phyloP scores from a whole-genome alignment of 2,113 vertebrate genomes.

The Odobenus rosmarus region DNA sequence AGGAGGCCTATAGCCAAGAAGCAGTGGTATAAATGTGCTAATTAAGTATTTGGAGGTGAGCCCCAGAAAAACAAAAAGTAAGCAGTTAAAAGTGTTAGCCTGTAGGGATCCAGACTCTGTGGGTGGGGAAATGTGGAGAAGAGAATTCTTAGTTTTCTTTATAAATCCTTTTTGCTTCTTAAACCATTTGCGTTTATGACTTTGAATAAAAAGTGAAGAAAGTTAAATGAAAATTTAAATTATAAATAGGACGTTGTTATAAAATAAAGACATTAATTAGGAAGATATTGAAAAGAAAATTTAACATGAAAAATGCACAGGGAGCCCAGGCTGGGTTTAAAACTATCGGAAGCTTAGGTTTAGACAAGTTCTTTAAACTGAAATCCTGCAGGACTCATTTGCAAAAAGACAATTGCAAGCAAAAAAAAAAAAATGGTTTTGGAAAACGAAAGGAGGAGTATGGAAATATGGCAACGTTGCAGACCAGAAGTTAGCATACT shows the following conservation, averaged over 20 bases:
- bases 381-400: slow-evolving; percentile 34
- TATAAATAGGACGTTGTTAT: slow-evolving; percentile 16
- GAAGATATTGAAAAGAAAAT: slow-evolving; percentile 3
- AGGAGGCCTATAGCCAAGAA: not conserved
- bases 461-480: not conserved
- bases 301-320: not conserved
- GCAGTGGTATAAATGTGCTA: slow-evolving; percentile 39
- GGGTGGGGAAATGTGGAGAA: not conserved
- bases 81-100: slow-evolving; percentile 39
- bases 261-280: slow-evolving; percentile 57
- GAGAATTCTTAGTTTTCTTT: slow-evolving; percentile 49
- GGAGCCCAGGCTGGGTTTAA: not conserved
- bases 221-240: slow-evolving; percentile 53
- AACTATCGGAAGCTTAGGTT: not conserved
- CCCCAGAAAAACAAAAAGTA: slow-evolving; percentile 18
- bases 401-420: not conserved
- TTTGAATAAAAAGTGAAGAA: slow-evolving; percentile 38
- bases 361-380: slow-evolving; percentile 8
- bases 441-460: slow-evolving; percentile 2
- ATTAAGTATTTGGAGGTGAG: slow-evolving; percentile 48
- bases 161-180: not conserved
- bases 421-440: not conserved
- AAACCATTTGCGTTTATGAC: not conserved
- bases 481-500: not conserved
- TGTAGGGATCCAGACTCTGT: not conserved